Percentiles rank a stretch among this genome's conserved stretches.
These are phyloP conservation scores for Drosophila paracracens DNA, from an alignment of 2,888 invertebrate species.

Conservation along the genomic window DNA sequence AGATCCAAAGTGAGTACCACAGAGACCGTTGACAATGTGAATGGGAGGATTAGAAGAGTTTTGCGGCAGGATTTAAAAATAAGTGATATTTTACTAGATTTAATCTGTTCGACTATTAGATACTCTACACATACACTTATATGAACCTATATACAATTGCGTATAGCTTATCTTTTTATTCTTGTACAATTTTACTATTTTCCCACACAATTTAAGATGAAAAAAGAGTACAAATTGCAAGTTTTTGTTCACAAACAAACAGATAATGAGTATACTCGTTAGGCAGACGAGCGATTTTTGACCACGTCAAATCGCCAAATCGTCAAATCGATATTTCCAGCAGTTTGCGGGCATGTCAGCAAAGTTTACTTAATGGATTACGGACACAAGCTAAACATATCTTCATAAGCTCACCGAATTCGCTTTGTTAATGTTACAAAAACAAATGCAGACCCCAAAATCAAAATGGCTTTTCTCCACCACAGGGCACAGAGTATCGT, in stretches of 20 bases:
- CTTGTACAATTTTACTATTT: background rate
- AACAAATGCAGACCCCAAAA: background rate
- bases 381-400: background rate
- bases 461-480: background rate
- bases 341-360: background rate
- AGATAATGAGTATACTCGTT: background rate
- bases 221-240: background rate
- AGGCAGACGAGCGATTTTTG: background rate
- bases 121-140: background rate
- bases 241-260: background rate
- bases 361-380: background rate
- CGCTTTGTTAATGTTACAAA: background rate
- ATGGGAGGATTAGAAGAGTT: background rate
- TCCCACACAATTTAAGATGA: background rate
- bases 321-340: background rate
- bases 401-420: background rate
- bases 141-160: background rate
- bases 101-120: background rate
- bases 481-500: background rate
- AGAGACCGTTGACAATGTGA: conserved; percentile 18
- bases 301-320: background rate
- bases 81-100: conserved; percentile 3
- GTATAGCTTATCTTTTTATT: background rate
- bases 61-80: conserved; percentile 4
- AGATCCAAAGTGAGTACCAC: conserved; percentile 23